phyloP scores from a whole-genome alignment of 2,888 invertebrate genomes.

The Hedya salicella region DNA sequence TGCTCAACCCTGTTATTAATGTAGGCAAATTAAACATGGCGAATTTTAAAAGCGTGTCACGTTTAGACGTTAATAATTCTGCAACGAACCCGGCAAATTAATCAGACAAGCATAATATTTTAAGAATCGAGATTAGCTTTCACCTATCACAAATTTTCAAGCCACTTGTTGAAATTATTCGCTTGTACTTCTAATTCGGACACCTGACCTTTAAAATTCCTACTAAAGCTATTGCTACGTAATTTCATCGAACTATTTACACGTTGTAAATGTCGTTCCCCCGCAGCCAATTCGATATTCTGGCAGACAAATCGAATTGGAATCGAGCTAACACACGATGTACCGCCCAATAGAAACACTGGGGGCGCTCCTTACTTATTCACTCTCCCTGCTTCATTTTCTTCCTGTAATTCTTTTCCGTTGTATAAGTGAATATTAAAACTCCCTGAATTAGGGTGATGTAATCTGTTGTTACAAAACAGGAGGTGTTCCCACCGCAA shows the following conservation, averaged over 20 bases:
- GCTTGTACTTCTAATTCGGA: background rate
- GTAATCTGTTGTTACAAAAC: slow-evolving; percentile 49
- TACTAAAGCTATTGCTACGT: slow-evolving; percentile 44
- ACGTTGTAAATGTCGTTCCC: slow-evolving; percentile 74
- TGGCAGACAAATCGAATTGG: slow-evolving; percentile 77
- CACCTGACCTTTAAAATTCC: slow-evolving; percentile 24
- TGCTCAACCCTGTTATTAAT: slow-evolving; percentile 3
- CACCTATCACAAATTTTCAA: background rate
- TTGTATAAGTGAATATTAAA: slow-evolving; percentile 81
- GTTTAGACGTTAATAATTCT: slow-evolving; percentile 25
- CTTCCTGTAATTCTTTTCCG: slow-evolving; percentile 82
- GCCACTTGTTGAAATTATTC: background rate
- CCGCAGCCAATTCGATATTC: slow-evolving; percentile 55
- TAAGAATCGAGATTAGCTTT: background rate
- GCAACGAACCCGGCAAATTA: background rate
- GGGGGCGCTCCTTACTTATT: slow-evolving; percentile 75
- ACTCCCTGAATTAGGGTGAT: slow-evolving; percentile 68
- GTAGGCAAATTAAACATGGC: slow-evolving; percentile 21
- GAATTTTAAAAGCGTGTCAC: slow-evolving; percentile 21
- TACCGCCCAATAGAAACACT: slow-evolving; percentile 66
- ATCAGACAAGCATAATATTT: background rate
- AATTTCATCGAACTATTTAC: slow-evolving; percentile 66
- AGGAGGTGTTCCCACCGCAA: slow-evolving; percentile 53
- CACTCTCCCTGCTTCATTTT: slow-evolving; percentile 79
- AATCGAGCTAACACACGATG: slow-evolving; percentile 78